phyloP scores from a whole-genome alignment of 92 coral and sea anemone species.

The Phenganax subtilis region DNA sequence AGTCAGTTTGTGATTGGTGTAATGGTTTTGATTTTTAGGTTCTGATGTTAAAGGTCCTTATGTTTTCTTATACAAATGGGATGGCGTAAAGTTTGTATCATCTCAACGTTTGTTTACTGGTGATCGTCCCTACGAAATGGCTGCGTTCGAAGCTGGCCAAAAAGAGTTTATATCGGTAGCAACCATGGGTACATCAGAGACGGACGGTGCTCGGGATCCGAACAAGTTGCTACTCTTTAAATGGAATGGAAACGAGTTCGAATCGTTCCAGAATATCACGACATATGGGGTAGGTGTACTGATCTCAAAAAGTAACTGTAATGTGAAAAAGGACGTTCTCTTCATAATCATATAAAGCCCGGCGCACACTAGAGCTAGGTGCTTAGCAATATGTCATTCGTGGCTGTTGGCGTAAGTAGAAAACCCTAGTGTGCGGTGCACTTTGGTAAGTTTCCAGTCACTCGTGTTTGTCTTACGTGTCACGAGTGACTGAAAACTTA shows the following conservation, averaged over 20 bases:
- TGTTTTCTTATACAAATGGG: slow-evolving; percentile 75
- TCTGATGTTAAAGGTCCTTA: slow-evolving; percentile 69
- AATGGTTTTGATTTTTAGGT: slow-evolving; percentile 48
- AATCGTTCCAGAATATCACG: slow-evolving; percentile 70
- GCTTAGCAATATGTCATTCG: too few species aligned
- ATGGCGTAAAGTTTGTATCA: slow-evolving; percentile 61
- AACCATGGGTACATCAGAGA: slow-evolving; percentile 45
- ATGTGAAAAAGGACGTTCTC: too few species aligned
- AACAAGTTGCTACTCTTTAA: slow-evolving; percentile 63
- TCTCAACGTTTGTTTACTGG: slow-evolving; percentile 58
- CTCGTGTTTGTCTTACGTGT: too few species aligned
- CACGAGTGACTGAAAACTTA: too few species aligned
- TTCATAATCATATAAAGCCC: too few species aligned
- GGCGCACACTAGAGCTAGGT: too few species aligned
- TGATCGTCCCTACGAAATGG: slow-evolving; percentile 73
- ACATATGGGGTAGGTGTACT: slow-evolving; percentile 58
- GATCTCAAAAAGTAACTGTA: too few species aligned
- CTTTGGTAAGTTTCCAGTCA: too few species aligned
- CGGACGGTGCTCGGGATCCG: slow-evolving; percentile 6
- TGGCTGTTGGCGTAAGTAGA: too few species aligned
- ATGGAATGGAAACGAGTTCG: slow-evolving; percentile 82
- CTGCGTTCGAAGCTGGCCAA: slow-evolving; percentile 61
- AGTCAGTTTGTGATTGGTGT: neutral
- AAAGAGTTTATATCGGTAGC: slow-evolving; percentile 68
- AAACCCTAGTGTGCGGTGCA: too few species aligned